Evolutionary conservation across 2,113 vertebrate genomes (phyloP), one percentile per base, ranked within the genome.

Genomic region (Tylochromis polylepis): DNA sequence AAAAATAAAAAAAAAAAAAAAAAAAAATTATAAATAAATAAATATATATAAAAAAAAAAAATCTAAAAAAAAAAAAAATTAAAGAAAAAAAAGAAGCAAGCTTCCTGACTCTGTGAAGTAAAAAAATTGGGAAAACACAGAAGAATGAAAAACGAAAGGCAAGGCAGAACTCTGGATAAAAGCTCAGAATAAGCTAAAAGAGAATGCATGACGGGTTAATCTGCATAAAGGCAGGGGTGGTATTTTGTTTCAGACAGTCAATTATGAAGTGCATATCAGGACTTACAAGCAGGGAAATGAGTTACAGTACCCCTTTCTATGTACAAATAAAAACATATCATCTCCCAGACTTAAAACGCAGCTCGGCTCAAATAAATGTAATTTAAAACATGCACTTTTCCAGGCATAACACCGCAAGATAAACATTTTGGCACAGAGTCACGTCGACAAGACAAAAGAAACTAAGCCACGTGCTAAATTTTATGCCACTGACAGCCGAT

Each of bases 311-410:
- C 67, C 27, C 77, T 82, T 80, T 91, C 85, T 91, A 85, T 43
- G 79, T n/a, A 31, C 85, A 91, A 93, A 93, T 91, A 88, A 91
- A 78, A 94, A 91, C 86, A 85, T 70, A 86, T 89, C 70, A 77
- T 51, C 70, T 77, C 62, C 43, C 3, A 2, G 82, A 38, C 88
- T 85, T 38, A 55, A 85, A 93, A 88, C 51, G 81, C 60, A 60
- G 62, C 65, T 22, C 11, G 58, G 89, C 83, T 93, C 87, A 82
- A 77, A 27, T 51, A 79, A 88, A 92, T 82, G 80, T 83, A 85
- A 83, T 85, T 81, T 49, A 85, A 89, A 34, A 70, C 49, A 46
- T 78, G 82, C 75, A 67, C 85, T 82, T 91, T 88, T 89, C 78
- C 70, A 62, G 75, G 59, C 38, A 53, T 88, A 55, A 88, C 87